phyloP scores from a whole-genome alignment of 2,797 vertebrate genomes.

The Microchirus variegatus region DNA sequence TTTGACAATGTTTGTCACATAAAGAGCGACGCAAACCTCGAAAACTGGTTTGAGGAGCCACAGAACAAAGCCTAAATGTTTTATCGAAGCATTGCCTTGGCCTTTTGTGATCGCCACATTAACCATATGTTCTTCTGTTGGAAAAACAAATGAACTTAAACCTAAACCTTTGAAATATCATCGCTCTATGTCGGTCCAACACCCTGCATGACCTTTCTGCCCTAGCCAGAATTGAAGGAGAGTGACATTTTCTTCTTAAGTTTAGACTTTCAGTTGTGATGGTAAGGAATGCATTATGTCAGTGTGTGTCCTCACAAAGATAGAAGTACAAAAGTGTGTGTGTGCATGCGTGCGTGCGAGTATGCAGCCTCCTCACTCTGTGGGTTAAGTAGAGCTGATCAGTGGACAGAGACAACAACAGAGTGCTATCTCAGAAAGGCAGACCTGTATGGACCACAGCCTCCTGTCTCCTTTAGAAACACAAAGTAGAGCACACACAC shows the following conservation, averaged over 20 bases:
- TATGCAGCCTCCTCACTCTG: conserved; percentile 24
- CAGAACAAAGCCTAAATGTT: no score
- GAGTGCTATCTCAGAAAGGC: conserved; percentile 66
- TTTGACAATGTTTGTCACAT: no score
- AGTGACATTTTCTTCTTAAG: no score
- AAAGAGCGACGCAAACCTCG: no score
- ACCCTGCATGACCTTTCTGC: conserved; percentile 40
- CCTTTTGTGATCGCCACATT: background rate
- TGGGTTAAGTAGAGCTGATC: conserved; percentile 52
- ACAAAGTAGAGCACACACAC: conserved; percentile 13
- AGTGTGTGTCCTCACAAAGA: no score
- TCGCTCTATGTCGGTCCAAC: conserved; percentile 32
- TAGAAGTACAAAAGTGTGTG: no score
- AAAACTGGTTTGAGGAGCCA: no score
- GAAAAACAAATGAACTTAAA: conserved; percentile 19
- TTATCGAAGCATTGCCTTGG: background rate
- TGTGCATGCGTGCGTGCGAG: conserved; percentile 9
- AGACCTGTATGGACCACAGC: conserved; percentile 49
- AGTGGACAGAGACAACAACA: conserved; percentile 58
- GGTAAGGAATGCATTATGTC: no score
- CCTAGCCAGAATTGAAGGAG: conserved; percentile 1
- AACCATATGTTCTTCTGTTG: background rate
- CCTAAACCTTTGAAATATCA: conserved; percentile 42
- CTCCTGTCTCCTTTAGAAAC: conserved; percentile 39
- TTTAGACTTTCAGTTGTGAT: no score